These are phyloP conservation scores for Henricia sp. DNA, from an alignment of 53 echinoderm and acorn worm genomes.

Conservation along the genomic window DNA sequence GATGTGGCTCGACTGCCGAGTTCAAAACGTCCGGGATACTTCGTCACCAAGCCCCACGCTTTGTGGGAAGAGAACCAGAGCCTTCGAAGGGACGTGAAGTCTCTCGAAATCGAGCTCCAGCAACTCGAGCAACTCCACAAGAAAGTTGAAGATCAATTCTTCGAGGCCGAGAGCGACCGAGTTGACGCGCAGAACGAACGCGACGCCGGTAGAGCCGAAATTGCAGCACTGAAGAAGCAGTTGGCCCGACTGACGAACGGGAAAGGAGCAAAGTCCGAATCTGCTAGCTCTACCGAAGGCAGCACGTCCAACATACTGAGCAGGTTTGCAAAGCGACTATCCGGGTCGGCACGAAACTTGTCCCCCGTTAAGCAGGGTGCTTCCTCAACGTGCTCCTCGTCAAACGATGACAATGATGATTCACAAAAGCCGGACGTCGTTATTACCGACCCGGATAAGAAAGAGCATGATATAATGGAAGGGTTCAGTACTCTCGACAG, in stretches of 20 bases:
- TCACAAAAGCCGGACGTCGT: not conserved
- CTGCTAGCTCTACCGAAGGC: not conserved
- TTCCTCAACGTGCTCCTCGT: not conserved
- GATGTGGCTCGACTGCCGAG: not conserved
- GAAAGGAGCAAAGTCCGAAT: not conserved
- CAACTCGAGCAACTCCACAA: constrained; percentile 63
- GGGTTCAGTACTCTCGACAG: constrained; percentile 19
- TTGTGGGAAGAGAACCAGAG: constrained; percentile 68
- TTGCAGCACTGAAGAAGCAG: constrained; percentile 29
- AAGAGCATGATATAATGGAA: not conserved
- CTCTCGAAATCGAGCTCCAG: constrained; percentile 68
- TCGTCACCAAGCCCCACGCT: constrained; percentile 10
- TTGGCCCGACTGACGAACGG: constrained; percentile 9
- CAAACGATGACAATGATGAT: constrained; percentile 9
- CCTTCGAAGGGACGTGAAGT: constrained; percentile 61
- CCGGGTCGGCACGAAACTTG: not conserved
- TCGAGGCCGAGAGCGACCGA: constrained; percentile 49
- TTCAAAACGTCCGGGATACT: not conserved
- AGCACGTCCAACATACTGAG: constrained; percentile 8
- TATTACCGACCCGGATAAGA: not conserved
- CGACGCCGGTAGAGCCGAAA: constrained; percentile 11
- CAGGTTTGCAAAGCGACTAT: constrained; percentile 3
- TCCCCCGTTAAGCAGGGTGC: not conserved
- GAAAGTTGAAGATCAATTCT: constrained; percentile 64
- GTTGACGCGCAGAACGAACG: constrained; percentile 49